These are phyloP conservation scores for Leucopsar rothschildi DNA, from an alignment of 2,113 vertebrate species.

Conservation along the genomic window DNA sequence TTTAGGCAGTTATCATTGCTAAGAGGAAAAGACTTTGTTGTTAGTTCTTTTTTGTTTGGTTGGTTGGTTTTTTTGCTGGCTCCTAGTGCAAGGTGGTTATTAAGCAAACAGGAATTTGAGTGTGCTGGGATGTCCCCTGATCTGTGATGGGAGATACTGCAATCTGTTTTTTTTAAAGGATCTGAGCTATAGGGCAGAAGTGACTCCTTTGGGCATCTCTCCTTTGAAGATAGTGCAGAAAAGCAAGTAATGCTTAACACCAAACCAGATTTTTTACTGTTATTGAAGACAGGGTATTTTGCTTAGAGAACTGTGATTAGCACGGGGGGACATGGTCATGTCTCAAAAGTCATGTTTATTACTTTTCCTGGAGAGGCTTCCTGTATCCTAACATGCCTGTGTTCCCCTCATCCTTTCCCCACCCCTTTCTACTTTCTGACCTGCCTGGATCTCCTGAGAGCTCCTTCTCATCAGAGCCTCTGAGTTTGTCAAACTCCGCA, in stretches of 20 bases:
- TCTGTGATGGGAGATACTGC: background rate
- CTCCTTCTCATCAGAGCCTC: background rate
- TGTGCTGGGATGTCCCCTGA: background rate
- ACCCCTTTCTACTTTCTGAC: background rate
- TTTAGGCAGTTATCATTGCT: background rate
- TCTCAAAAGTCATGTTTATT: background rate
- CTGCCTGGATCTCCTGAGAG: background rate
- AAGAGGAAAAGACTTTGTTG: background rate
- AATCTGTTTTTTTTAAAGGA: background rate
- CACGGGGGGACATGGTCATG: background rate
- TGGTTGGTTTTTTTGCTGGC: background rate
- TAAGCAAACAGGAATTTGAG: background rate
- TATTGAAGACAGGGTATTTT: background rate
- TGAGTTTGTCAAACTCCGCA: background rate
- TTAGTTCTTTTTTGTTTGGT: no score
- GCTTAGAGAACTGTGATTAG: background rate
- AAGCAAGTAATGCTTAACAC: background rate
- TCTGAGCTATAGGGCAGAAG: background rate
- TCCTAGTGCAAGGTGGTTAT: background rate
- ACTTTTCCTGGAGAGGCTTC: background rate
- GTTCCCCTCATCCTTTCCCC: background rate
- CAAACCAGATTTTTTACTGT: background rate
- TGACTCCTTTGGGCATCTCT: background rate
- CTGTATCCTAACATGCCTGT: background rate
- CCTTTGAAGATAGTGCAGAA: background rate